Evolutionary conservation across 2,888 invertebrate genomes (phyloP).

Genomic region (Amphipoea oculea): DNA sequence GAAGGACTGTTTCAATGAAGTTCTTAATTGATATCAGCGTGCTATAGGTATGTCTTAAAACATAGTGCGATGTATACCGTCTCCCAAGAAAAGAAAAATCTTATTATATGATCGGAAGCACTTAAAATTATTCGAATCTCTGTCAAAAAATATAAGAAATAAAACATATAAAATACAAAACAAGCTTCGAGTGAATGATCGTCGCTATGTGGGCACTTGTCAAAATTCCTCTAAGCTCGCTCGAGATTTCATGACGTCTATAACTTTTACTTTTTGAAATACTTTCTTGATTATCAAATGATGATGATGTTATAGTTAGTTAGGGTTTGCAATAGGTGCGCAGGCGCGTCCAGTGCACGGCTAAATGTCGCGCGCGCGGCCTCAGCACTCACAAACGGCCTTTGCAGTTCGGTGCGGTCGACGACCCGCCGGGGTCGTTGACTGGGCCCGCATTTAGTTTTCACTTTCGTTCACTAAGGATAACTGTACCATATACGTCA

Average conservation of each 20-base stretch:
- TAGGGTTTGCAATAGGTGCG: constrained; percentile 77
- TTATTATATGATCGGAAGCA: background rate
- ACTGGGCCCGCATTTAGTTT: constrained; percentile 89
- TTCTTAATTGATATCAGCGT: background rate
- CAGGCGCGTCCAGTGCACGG: constrained; percentile 79
- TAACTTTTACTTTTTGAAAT: constrained; percentile 70
- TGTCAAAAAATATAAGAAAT: background rate
- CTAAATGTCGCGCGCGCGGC: constrained; percentile 88
- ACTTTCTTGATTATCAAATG: constrained; percentile 64
- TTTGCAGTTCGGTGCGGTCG: constrained; percentile 90
- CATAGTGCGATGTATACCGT: too few species aligned
- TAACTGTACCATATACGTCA: constrained; percentile 89
- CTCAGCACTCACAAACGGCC: constrained; percentile 90
- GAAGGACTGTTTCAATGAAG: background rate
- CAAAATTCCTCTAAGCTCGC: constrained; percentile 46
- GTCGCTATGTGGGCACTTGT: constrained; percentile 12
- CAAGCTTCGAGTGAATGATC: background rate
- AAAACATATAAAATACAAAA: constrained; percentile 9
- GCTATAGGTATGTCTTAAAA: background rate
- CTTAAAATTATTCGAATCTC: background rate
- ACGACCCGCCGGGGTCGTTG: constrained; percentile 87
- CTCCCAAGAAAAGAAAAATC: background rate
- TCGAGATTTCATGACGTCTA: constrained; percentile 49
- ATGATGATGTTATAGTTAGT: constrained; percentile 54
- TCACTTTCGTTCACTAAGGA: constrained; percentile 91